Evolutionary conservation across 2,797 vertebrate species (phyloP), one percentile per base, ranked within the genome.

Genomic region (Brotula barbata): DNA sequence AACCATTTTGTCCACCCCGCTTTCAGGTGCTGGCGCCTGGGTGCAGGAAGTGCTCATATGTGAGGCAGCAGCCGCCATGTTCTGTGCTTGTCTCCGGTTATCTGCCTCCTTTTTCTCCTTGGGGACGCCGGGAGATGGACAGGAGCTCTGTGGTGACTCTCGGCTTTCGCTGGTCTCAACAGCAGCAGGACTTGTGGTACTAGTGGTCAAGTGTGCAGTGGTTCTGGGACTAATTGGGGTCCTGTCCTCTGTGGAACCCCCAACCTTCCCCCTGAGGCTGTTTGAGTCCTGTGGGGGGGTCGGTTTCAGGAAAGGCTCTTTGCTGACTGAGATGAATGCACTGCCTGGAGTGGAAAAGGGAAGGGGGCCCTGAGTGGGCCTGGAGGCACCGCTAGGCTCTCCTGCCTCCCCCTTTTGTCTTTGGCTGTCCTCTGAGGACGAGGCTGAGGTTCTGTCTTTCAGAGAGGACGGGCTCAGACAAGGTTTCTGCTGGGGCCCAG

Each of bases 291-390:
- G 49, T 3, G 84, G 73, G 8, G 89, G 74, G 2, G 33, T 14
- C 3, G 87, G 82, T 56, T 85, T 89, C 22, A 85, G 77, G 62
- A 89, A 88, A 0, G 74, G 55, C 42, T 91, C 90, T 52, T 87
- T 91, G 77, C 78, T 63, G 54, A 92, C 87, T 1, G 89, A 89
- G 69, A 86, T 90, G 81, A 92, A 92, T 0, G 91, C 91, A 46
- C 91, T 92, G 81, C 90, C 89, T 0, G 87, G 86, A 6, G 90
- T 92, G 68, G 89, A 85, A 77, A 92, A 92, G 28, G 85, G 74
- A 12, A 85, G 75, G 31, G 84, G 73, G 37, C 63, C 82, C 58
- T 64, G 84, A 57, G 63, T 19, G 64, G 77, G 64, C 46, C 60
- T 83, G 5, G 67, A 9, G 46, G 50, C 6, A 7, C 63, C 21